Conservation (phyloP, 2,888 invertebrate species). For the Luffia ferchaultella region DNA sequence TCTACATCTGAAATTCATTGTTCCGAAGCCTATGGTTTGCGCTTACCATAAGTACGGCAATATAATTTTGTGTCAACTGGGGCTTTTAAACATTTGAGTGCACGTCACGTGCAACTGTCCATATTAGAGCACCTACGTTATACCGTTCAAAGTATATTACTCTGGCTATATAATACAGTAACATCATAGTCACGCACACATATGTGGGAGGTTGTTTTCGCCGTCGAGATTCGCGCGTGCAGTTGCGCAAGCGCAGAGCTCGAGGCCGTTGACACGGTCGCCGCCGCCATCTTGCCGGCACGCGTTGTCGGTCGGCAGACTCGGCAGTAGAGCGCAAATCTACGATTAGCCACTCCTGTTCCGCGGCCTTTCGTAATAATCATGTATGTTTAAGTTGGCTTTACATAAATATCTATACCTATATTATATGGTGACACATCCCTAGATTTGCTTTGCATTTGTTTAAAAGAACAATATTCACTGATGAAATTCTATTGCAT, state of each 20-base stretch:
- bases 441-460: too few species aligned
- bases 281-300: slow-evolving; percentile 12
- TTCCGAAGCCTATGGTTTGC: too few species aligned
- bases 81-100: too few species aligned
- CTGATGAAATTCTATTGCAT: too few species aligned
- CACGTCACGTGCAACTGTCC: slow-evolving; percentile 13
- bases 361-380: slow-evolving; percentile 47
- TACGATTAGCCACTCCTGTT: slow-evolving; percentile 35
- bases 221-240: slow-evolving; percentile 63
- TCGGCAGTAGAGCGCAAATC: slow-evolving; percentile 50
- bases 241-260: slow-evolving; percentile 55
- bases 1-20: too few species aligned
- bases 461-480: too few species aligned
- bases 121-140: slow-evolving; percentile 4
- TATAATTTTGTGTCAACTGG: too few species aligned
- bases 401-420: too few species aligned
- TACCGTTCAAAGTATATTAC: slow-evolving; percentile 10
- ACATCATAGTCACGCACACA: slow-evolving; percentile 25
- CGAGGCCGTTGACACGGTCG: slow-evolving; percentile 60
- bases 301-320: background rate
- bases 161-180: slow-evolving; percentile 10
- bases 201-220: slow-evolving; percentile 46
- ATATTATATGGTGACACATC: too few species aligned
- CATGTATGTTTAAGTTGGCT: slow-evolving; percentile 23
- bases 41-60: too few species aligned